phyloP scores from a whole-genome alignment of 2,888 invertebrate genomes.

The Drosophila quasianomalipes region DNA sequence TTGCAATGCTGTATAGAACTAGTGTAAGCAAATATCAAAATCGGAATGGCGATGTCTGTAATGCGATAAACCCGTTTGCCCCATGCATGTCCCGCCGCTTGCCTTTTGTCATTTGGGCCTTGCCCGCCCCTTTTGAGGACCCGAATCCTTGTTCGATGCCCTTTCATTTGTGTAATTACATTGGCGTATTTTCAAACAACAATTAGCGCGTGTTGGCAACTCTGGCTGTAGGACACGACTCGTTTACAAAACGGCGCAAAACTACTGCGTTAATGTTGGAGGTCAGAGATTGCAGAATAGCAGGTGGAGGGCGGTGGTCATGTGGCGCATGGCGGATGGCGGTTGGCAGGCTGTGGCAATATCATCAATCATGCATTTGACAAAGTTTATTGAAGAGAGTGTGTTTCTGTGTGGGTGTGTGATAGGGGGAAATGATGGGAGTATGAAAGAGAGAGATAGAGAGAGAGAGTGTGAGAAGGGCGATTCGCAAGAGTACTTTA shows the following conservation, averaged over 20 bases:
- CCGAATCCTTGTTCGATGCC: constrained; percentile 39
- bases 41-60: constrained; percentile 35
- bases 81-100: too few species aligned
- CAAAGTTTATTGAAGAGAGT: constrained; percentile 69
- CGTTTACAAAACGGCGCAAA: constrained; percentile 63
- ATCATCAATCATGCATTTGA: constrained; percentile 78
- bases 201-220: constrained; percentile 68
- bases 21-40: constrained; percentile 47
- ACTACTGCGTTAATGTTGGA: constrained; percentile 29
- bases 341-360: constrained; percentile 43
- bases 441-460: constrained; percentile 3
- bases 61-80: not conserved
- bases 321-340: constrained; percentile 4
- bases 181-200: constrained; percentile 73
- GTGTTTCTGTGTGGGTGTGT: not conserved
- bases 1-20: constrained; percentile 20
- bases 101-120: not conserved
- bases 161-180: constrained; percentile 75
- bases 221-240: constrained; percentile 56
- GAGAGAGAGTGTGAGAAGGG: not conserved
- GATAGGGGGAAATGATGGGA: not conserved
- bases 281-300: constrained; percentile 20
- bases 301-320: constrained; percentile 2
- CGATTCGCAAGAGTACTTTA: constrained; percentile 61
- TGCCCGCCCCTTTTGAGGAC: not conserved